Evolutionary conservation across 2,113 vertebrate species (phyloP).

Genomic region (Monarcha castaneiventris): DNA sequence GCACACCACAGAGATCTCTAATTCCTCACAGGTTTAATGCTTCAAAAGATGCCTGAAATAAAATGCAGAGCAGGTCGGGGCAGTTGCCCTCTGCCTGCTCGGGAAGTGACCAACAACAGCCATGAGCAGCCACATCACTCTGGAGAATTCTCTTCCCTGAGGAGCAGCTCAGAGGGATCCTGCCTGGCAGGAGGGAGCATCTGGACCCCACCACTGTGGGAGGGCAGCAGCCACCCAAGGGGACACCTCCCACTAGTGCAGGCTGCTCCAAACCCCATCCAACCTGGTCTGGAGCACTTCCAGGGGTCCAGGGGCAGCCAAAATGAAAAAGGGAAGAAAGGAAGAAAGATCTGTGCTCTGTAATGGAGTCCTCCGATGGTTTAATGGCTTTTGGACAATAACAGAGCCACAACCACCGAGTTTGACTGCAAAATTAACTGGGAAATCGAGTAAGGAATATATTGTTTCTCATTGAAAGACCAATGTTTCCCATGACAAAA

Average conservation of each 20-base stretch:
- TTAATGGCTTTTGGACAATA: background rate
- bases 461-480: background rate
- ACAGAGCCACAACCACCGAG: background rate
- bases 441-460: background rate
- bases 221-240: background rate
- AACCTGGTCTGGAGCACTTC: accelerated
- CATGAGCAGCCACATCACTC: background rate
- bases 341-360: background rate
- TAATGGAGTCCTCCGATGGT: background rate
- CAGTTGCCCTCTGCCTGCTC: background rate
- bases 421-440: background rate
- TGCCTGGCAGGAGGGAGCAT: background rate
- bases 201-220: accelerated
- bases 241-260: background rate
- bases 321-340: background rate
- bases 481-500: background rate
- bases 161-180: background rate
- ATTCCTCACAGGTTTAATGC: background rate
- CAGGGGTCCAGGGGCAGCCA: background rate
- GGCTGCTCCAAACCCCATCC: accelerated
- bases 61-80: background rate
- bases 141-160: background rate
- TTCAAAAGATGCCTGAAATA: background rate
- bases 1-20: background rate
- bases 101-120: accelerated